Evolutionary conservation across 2,797 vertebrate species (phyloP), one percentile per base, ranked within the genome.

Genomic region (Pyrocephalus nanus): DNA sequence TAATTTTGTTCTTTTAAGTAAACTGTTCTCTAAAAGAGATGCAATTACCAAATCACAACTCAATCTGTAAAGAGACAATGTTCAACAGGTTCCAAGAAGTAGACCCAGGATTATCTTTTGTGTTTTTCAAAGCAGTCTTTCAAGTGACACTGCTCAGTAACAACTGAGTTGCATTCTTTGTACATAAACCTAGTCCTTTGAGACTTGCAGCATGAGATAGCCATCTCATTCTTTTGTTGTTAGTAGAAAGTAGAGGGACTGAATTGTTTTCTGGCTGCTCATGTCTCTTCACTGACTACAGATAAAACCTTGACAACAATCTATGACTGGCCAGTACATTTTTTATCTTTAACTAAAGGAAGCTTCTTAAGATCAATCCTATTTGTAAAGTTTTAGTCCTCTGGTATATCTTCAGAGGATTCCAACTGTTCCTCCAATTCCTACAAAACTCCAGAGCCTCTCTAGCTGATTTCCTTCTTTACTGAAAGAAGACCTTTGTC

Each of bases 1-100:
- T 65, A 88, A 96, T 96, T 95, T 93, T 86, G 20, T 88, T 90
- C 64, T 67, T 92, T 86, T 88, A 94, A 97, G 90, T 95, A 96
- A 95, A 82, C 3, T 32, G 20, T 81, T 90, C 16, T 76, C 45
- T 92, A 60, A 88, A 83, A 93, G n/a, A 88, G 90, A 90, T 79
- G 36, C 42, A 91, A 88, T 94, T 92, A 75, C n/a, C 76, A 92
- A 94, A 93, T 91, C 22, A 26, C 66, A 66, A 64, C 43, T 76
- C 36, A 25, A 42, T 95, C 79, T 81, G 32, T 66, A 86, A 81
- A 93, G 51, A 60, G 26, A 40, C 11, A 1, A 40, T 32, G 22
- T 57, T 83, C 42, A 79, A 76, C 73, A 45, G 26, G 34, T 70
- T 90, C 70, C 45, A 85, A 67, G 48, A 84, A 74, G n/a, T 23